Evolutionary conservation across 2,113 vertebrate species (phyloP).

Genomic region (Mus spicilegus): DNA sequence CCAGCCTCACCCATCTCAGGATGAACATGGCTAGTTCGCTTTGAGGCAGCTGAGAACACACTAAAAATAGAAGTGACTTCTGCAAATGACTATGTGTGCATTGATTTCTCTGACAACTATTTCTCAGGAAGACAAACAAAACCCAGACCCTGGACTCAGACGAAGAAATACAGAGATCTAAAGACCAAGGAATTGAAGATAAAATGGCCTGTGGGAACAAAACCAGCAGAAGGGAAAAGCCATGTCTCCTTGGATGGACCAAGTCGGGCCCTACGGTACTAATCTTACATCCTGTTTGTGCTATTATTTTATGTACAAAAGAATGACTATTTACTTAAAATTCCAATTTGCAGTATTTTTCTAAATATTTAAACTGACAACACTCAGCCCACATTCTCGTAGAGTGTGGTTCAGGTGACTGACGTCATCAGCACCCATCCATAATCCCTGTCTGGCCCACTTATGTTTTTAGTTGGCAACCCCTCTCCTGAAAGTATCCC

Average conservation of each 20-base stretch:
- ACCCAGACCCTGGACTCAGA: neutral
- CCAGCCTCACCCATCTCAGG: neutral
- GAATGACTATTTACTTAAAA: neutral
- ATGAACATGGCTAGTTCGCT: neutral
- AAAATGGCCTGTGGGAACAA: neutral
- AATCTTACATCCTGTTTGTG: neutral
- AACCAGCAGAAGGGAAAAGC: neutral
- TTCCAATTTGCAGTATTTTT: neutral
- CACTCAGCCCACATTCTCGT: rapidly evolving
- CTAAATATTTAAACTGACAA: neutral
- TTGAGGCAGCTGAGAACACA: neutral
- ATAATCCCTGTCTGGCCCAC: neutral
- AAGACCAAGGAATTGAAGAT: neutral
- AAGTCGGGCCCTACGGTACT: neutral
- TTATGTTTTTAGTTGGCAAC: neutral
- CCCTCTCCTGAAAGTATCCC: neutral
- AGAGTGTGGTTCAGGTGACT: rapidly evolving
- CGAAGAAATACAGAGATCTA: neutral
- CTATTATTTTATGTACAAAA: neutral
- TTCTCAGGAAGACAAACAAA: constrained; percentile 26
- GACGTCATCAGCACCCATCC: neutral
- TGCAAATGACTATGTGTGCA: neutral
- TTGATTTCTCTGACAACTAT: constrained; percentile 33
- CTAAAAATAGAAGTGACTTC: constrained; percentile 46
- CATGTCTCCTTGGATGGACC: too few relatives aligned